phyloP scores from a whole-genome alignment of 92 coral and sea anemone species.

The Metridium senile region DNA sequence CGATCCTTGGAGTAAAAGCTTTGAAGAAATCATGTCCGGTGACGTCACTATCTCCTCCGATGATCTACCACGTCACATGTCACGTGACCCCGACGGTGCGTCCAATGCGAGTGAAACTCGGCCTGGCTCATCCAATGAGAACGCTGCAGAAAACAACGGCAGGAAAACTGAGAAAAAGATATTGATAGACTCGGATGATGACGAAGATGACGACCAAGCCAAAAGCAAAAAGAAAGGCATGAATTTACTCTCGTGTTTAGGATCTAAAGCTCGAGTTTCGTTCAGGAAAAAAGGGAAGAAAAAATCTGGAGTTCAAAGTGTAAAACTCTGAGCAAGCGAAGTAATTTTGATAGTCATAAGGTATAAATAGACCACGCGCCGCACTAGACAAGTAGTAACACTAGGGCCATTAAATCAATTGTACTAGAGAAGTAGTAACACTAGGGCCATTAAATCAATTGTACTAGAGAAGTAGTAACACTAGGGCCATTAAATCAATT shows the following conservation, averaged over 20 bases:
- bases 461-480: not conserved
- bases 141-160: slow-evolving; percentile 9
- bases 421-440: not conserved
- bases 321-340: not conserved
- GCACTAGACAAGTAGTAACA: not conserved
- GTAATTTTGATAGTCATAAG: not conserved
- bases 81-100: slow-evolving; percentile 73
- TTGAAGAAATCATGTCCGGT: slow-evolving; percentile 31
- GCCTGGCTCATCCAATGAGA: slow-evolving; percentile 20
- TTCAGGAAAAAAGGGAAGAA: slow-evolving; percentile 33
- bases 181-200: slow-evolving; percentile 20
- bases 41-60: slow-evolving; percentile 20
- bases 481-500: not conserved
- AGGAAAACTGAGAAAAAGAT: slow-evolving; percentile 8
- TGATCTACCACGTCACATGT: slow-evolving; percentile 17
- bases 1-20: slow-evolving; percentile 47
- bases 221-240: slow-evolving; percentile 25
- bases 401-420: not conserved
- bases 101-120: slow-evolving; percentile 27
- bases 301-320: slow-evolving; percentile 4
- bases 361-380: not conserved
- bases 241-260: slow-evolving; percentile 50
- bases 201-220: slow-evolving; percentile 4
- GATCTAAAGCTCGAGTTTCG: slow-evolving; percentile 48
- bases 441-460: not conserved